phyloP scores from a whole-genome alignment of 2,888 invertebrate genomes.

The Nipponacmea schrenckii region DNA sequence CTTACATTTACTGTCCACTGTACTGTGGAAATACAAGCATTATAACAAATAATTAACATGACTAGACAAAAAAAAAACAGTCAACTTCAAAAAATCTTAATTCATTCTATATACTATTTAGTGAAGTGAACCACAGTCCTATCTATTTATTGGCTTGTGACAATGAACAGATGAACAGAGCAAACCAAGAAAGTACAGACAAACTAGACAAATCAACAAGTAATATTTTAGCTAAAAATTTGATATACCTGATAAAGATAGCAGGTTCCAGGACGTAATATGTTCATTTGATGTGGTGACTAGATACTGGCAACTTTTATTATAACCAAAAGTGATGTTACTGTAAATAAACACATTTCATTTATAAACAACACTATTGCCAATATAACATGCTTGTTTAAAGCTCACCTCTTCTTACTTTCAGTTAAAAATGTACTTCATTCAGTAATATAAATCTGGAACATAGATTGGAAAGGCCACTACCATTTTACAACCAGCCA shows the following conservation, averaged over 20 bases:
- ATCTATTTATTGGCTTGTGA: neutral
- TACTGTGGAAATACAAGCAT: slow-evolving; percentile 66
- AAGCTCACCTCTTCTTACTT: too few relatives aligned
- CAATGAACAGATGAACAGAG: neutral
- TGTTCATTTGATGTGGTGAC: slow-evolving; percentile 39
- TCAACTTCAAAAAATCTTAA: neutral
- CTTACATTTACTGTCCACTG: slow-evolving; percentile 76
- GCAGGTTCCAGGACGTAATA: slow-evolving; percentile 54
- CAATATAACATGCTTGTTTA: too few relatives aligned
- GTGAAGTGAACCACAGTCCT: neutral
- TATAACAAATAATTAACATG: too few relatives aligned
- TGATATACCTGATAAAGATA: slow-evolving; percentile 67
- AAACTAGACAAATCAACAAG: neutral
- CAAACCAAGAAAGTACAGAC: neutral
- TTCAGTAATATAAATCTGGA: too few relatives aligned
- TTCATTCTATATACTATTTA: neutral
- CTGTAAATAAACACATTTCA: slow-evolving; percentile 31
- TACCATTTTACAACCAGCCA: neutral
- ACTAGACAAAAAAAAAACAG: slow-evolving; percentile 74
- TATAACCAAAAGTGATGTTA: slow-evolving; percentile 73
- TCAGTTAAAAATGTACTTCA: too few relatives aligned
- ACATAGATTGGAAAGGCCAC: too few relatives aligned
- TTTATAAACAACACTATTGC: too few relatives aligned
- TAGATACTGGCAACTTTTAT: slow-evolving; percentile 72
- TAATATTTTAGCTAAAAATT: too few relatives aligned